Evolutionary conservation across 2,888 invertebrate genomes (phyloP).

Genomic region (Lepidocyrtinus sp.): DNA sequence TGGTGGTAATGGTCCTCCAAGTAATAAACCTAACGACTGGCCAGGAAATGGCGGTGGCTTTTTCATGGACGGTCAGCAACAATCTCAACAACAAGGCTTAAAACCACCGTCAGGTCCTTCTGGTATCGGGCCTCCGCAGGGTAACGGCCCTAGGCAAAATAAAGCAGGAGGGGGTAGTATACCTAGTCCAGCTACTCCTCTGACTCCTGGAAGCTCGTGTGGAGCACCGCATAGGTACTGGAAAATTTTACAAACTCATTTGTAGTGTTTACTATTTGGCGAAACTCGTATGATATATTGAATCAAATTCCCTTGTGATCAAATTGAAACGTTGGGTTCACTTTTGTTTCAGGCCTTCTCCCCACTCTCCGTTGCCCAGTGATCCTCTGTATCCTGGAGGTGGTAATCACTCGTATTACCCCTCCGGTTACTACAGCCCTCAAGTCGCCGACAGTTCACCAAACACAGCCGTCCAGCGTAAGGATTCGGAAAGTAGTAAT

Average conservation of each 20-base stretch:
- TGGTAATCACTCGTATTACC: conserved; percentile 67
- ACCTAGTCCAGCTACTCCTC: conserved; percentile 70
- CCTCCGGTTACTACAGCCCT: conserved; percentile 69
- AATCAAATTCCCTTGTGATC: too few relatives aligned
- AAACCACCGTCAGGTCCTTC: conserved; percentile 62
- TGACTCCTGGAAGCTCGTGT: conserved; percentile 70
- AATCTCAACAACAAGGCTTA: conserved; percentile 48
- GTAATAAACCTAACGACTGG: conserved; percentile 68
- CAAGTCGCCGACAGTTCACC: conserved; percentile 65
- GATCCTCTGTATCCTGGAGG: conserved; percentile 67
- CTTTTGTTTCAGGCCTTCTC: conserved; percentile 65
- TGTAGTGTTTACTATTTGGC: too few relatives aligned
- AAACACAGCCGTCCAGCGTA: conserved; percentile 71
- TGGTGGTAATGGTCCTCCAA: conserved; percentile 65
- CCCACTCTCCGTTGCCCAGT: conserved; percentile 68
- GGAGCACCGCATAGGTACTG: conserved; percentile 70
- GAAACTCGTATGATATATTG: too few relatives aligned
- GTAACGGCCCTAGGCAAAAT: conserved; percentile 66
- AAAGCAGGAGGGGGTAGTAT: conserved; percentile 70
- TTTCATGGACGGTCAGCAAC: conserved; percentile 66
- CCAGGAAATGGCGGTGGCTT: conserved; percentile 61
- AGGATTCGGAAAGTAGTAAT: conserved; percentile 72
- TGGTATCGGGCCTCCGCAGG: conserved; percentile 62
- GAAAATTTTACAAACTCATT: too few relatives aligned
- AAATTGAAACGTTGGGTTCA: background rate